Conservation (phyloP, 2,888 invertebrate genomes). For the Lycia hirtaria region DNA sequence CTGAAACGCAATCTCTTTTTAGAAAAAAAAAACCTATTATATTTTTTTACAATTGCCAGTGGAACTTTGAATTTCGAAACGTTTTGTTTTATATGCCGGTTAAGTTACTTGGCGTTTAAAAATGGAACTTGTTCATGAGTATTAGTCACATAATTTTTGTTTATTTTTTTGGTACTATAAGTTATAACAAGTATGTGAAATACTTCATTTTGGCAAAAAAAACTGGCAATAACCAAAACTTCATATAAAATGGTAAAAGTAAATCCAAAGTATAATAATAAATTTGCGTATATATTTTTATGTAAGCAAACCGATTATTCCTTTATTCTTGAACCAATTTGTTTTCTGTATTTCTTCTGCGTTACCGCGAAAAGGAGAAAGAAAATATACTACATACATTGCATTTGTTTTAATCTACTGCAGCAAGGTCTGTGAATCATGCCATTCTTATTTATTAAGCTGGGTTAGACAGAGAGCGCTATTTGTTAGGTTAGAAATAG, state of each 20-base stretch:
- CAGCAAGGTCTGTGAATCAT: constrained; percentile 3
- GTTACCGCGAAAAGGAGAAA: too few relatives aligned
- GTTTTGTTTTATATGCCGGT: background rate
- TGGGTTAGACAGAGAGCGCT: constrained; percentile 4
- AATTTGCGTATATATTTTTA: too few relatives aligned
- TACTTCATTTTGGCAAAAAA: too few relatives aligned
- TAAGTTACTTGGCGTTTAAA: too few relatives aligned
- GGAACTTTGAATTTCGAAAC: constrained; percentile 9
- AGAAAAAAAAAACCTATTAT: background rate
- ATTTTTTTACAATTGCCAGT: background rate
- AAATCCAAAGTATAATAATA: background rate
- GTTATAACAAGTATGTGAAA: too few relatives aligned
- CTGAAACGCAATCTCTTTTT: constrained; percentile 17
- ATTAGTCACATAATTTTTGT: background rate
- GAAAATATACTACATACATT: background rate
- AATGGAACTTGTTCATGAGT: too few relatives aligned
- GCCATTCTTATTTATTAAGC: constrained; percentile 8
- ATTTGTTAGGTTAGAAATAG: constrained; percentile 6
- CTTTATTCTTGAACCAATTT: too few relatives aligned
- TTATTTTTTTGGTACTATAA: background rate
- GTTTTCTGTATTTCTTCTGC: too few relatives aligned
- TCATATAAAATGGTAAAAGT: background rate
- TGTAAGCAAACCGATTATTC: too few relatives aligned
- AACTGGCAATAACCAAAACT: too few relatives aligned
- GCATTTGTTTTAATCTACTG: constrained; percentile 3